phyloP scores from a whole-genome alignment of 2,113 vertebrate genomes.

The Puffinus mauretanicus region DNA sequence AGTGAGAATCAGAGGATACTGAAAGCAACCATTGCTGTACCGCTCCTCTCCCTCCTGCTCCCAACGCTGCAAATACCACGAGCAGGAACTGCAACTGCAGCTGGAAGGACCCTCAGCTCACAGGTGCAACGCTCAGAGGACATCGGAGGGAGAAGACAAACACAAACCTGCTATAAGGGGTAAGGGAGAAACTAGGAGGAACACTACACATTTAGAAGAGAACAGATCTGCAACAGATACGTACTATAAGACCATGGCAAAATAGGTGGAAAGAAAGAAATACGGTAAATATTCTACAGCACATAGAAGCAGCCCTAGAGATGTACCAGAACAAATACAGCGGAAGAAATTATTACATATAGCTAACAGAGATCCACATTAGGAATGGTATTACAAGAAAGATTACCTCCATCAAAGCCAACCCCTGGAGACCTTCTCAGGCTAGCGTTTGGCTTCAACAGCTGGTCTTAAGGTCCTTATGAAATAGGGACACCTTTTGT shows the following conservation, averaged over 20 bases:
- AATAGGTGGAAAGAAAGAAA: not conserved
- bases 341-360: conserved; percentile 26
- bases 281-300: not conserved
- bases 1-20: not conserved
- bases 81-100: not conserved
- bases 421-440: conserved; percentile 26
- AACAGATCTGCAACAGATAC: not conserved
- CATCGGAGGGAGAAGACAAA: not conserved
- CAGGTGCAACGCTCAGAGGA: not conserved
- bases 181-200: not conserved
- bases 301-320: conserved; percentile 1
- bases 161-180: not conserved
- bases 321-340: conserved; percentile 31
- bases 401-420: conserved; percentile 28
- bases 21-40: not conserved
- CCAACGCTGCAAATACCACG: not conserved
- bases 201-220: not conserved
- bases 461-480: conserved; percentile 1
- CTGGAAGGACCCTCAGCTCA: not conserved
- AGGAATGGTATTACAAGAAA: conserved; percentile 42
- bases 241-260: not conserved
- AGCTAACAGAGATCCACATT: conserved; percentile 47
- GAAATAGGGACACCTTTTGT: conserved; percentile 4
- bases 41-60: not conserved
- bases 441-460: conserved; percentile 43